A percentile compares a stretch with the other conserved stretches of the same genome.
Conservation (phyloP, 2,888 invertebrate species). For the Diarsia mendica region DNA sequence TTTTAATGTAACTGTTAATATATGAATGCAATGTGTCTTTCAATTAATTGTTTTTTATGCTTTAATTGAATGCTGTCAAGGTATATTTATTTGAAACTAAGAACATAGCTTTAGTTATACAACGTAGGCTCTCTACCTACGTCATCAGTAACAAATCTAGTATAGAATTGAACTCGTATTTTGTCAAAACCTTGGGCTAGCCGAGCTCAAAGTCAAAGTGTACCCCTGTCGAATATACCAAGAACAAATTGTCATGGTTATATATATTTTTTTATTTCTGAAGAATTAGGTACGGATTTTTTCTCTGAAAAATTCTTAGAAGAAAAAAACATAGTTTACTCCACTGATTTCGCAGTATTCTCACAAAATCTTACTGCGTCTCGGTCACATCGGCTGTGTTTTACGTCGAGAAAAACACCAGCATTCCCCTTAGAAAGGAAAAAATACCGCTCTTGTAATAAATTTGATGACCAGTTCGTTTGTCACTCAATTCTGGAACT, state of each 20-base stretch:
- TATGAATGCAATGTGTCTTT: slow-evolving; percentile 3
- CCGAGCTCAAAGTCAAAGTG: neutral
- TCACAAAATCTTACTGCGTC: slow-evolving; percentile 48
- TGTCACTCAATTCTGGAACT: slow-evolving; percentile 49
- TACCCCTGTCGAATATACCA: too few species aligned
- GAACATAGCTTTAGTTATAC: neutral
- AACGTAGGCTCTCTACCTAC: neutral
- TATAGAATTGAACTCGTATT: too few species aligned
- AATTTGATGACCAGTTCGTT: slow-evolving; percentile 49
- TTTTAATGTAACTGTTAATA: neutral
- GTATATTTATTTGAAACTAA: neutral
- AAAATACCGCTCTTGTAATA: slow-evolving; percentile 54
- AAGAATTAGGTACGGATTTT: too few species aligned
- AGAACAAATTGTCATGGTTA: too few species aligned
- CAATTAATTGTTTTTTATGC: neutral
- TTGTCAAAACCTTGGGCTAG: neutral
- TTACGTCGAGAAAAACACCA: slow-evolving; percentile 54
- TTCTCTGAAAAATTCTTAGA: neutral
- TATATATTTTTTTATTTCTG: too few species aligned
- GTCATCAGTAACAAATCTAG: neutral
- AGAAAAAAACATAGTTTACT: slow-evolving; percentile 18
- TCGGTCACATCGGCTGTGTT: slow-evolving; percentile 50
- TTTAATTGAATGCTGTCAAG: slow-evolving; percentile 1
- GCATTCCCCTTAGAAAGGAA: slow-evolving; percentile 58
- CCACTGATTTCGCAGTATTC: slow-evolving; percentile 33